phyloP scores from a whole-genome alignment of 1,140 invertebrate genomes.

The Rhopalosiphum padi region DNA sequence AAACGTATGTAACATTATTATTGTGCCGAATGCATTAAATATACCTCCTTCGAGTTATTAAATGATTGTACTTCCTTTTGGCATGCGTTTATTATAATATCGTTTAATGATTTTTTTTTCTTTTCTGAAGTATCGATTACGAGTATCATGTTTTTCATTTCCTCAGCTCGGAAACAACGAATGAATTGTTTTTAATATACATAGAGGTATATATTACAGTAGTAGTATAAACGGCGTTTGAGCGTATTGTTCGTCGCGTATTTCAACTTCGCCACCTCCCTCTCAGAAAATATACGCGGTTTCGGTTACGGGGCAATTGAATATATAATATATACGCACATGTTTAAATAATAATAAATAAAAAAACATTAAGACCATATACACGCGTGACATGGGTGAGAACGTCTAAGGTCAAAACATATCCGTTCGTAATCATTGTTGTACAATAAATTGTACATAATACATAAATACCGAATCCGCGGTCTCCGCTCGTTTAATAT shows the following conservation, averaged over 20 bases:
- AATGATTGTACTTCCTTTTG: not conserved
- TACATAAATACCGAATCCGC: not conserved
- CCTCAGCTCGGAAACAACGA: not conserved
- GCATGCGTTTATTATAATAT: not conserved
- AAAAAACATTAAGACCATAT: not conserved
- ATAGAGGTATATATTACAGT: not conserved
- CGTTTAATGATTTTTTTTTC: not conserved
- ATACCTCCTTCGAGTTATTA: not conserved
- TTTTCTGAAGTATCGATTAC: not conserved
- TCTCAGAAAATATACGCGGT: not conserved
- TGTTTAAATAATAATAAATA: not conserved
- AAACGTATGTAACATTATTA: not conserved
- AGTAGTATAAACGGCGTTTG: not conserved
- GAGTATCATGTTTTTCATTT: not conserved
- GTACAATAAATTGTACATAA: not conserved
- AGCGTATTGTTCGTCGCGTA: not conserved
- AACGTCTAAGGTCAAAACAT: conserved; percentile 17
- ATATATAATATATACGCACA: not conserved
- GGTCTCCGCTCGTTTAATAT: conserved; percentile 14
- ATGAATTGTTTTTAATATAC: not conserved
- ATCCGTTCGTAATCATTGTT: not conserved
- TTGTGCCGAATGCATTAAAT: not conserved
- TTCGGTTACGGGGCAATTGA: conserved; percentile 35
- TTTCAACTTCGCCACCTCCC: not conserved
- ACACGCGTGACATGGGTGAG: not conserved